A percentile compares a stretch with the other conserved stretches of the same genome.
Evolutionary conservation across 2,113 vertebrate genomes (phyloP).

Genomic region (Okapia johnstoni): DNA sequence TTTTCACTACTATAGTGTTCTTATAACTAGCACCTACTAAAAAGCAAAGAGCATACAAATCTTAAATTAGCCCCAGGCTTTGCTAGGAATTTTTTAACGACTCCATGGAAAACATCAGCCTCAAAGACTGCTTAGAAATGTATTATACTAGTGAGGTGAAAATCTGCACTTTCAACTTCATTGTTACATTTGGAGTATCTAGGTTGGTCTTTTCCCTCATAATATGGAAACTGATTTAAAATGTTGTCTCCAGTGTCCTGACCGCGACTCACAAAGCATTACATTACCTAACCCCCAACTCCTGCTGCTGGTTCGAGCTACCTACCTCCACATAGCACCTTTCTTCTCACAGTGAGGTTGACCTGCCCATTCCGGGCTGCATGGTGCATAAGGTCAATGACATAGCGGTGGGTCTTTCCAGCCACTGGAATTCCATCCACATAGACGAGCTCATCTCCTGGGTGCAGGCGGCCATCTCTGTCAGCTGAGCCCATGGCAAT

Average conservation of each 20-base stretch:
- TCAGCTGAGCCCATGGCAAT: conserved; percentile 98
- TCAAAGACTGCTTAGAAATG: background rate
- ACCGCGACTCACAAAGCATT: background rate
- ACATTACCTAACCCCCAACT: background rate
- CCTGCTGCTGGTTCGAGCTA: background rate
- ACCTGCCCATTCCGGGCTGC: conserved; percentile 96
- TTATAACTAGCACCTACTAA: background rate
- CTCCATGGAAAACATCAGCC: background rate
- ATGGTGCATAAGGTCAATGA: conserved; percentile 97
- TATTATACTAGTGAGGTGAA: background rate
- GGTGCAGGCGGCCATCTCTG: conserved; percentile 93
- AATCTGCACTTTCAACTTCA: background rate
- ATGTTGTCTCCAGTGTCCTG: background rate
- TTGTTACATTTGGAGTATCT: background rate
- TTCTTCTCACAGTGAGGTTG: conserved; percentile 94
- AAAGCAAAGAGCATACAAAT: background rate
- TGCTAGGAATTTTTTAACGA: conserved; percentile 47
- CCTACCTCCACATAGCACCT: conserved; percentile 88
- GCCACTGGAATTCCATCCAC: conserved; percentile 95
- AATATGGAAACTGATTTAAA: background rate
- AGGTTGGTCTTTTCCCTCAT: background rate
- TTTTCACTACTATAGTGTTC: background rate
- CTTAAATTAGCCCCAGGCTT: conserved; percentile 12
- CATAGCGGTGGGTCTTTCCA: conserved; percentile 96
- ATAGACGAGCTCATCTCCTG: conserved; percentile 94